A percentile compares a stretch with the other conserved stretches of the same genome.
Evolutionary conservation across 2,113 vertebrate genomes (phyloP).

Genomic region (Eidolon helvum): DNA sequence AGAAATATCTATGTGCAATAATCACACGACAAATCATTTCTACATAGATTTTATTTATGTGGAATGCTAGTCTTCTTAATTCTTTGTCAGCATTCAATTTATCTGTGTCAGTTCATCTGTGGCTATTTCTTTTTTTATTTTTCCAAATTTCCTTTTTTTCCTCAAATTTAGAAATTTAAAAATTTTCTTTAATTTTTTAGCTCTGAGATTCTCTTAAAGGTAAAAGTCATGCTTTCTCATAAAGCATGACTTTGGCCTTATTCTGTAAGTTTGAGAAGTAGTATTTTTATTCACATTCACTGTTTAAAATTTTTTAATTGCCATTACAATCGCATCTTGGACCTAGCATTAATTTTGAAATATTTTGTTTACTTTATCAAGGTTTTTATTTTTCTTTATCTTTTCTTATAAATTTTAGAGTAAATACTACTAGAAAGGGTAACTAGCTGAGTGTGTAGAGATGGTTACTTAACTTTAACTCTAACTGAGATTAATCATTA

Average conservation of each 20-base stretch:
- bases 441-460: background rate
- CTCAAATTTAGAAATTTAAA: background rate
- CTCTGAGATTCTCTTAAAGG: background rate
- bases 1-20: background rate
- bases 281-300: slow-evolving; percentile 33
- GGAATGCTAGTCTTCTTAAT: background rate
- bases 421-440: background rate
- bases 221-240: background rate
- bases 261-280: slow-evolving; percentile 10
- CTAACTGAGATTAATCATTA: background rate
- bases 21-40: background rate
- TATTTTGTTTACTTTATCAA: background rate
- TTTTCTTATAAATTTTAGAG: slow-evolving; percentile 1
- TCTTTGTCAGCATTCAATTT: slow-evolving; percentile 22
- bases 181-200: background rate
- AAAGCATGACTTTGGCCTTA: background rate
- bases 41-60: background rate
- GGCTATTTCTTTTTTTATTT: background rate
- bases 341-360: background rate
- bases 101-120: background rate
- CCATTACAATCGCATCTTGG: background rate
- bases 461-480: background rate
- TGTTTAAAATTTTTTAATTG: slow-evolving; percentile 25
- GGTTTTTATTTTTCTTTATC: background rate
- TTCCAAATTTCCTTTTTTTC: slow-evolving; percentile 13